A percentile compares a stretch with the other conserved stretches of the same genome.
Conservation (phyloP, 2,113 vertebrate species). For the Erythrolamprus reginae region DNA sequence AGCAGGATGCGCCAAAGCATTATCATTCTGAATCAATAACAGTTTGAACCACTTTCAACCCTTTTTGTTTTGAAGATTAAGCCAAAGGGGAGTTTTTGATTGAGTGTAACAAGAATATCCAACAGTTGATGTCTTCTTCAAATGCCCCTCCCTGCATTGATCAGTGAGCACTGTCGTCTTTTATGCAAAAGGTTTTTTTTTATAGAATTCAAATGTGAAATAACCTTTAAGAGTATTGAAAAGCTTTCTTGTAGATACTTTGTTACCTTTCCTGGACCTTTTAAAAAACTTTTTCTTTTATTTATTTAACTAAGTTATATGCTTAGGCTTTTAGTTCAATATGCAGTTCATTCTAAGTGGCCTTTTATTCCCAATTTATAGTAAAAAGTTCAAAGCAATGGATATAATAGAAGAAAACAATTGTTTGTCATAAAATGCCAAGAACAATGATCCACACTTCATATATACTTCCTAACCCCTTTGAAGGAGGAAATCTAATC, state of each 20-base stretch:
- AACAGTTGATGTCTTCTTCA: neutral
- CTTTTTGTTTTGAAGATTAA: neutral
- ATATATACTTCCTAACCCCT: neutral
- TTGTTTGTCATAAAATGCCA: neutral
- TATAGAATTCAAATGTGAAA: neutral
- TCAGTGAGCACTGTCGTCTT: neutral
- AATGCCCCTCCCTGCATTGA: neutral
- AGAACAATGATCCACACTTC: neutral
- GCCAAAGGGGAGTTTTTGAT: neutral
- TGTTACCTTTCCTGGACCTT: neutral
- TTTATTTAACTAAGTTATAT: neutral
- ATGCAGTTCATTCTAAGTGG: neutral
- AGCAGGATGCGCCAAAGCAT: neutral
- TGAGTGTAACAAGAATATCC: neutral
- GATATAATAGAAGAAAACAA: neutral
- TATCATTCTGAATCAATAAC: neutral
- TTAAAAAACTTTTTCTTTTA: neutral
- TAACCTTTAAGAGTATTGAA: neutral
- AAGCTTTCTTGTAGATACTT: neutral
- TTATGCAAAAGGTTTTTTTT: neutral
- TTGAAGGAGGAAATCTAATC: neutral
- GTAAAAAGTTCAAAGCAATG: neutral
- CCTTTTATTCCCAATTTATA: neutral
- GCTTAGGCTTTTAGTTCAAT: neutral
- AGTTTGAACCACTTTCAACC: neutral